Evolutionary conservation across 2,113 vertebrate species (phyloP), one percentile per base, ranked within the genome.

Genomic region (Brachirus orientalis): DNA sequence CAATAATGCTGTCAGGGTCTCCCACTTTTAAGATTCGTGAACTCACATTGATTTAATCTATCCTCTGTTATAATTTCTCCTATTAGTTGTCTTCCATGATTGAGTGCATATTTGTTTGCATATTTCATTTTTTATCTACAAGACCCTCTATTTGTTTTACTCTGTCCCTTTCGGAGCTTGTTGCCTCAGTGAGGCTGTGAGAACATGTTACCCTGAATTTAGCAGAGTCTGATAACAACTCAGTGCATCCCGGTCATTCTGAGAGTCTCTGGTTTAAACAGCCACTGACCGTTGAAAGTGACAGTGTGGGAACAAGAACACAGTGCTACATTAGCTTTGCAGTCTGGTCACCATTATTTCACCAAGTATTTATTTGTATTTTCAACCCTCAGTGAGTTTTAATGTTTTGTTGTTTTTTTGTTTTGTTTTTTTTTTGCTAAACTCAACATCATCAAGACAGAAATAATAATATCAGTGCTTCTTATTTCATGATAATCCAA

Each of bases 131-230:
- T 43, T 41, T 20, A 63, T 55, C 37, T 56, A 13, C 13, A 45
- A 19, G 48, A 40, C n/a, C n/a, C 10, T 56, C 10, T 87, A 69
- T 82, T 77, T 75, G 69, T 75, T 59, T 69, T 50, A 20, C 54
- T 9, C 14, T 2, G 48, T 74, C 77, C 55, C 47, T 28, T 28
- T 28, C 22, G 22, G 22, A 6, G 2, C 28, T 58, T 54, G 40
- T 55, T 66, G n/a, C n/a, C n/a, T n/a, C n/a, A n/a, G n/a, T n/a
- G n/a, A n/a, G n/a, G n/a, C n/a, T n/a, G 67, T 60, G 48, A 79
- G 65, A 71, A 64, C 52, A 55, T 37, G 13, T 37, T 13, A 35
- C 19, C 48, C 45, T 54, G 46, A 56, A 19, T 52, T 53, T 28
- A 33, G 45, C 60, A 40, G 20, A 40, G 16, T 51, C 43, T 72